Evolutionary conservation across 2,888 invertebrate species (phyloP), one percentile per base, ranked within the genome.

Genomic region (Apodemia zela): DNA sequence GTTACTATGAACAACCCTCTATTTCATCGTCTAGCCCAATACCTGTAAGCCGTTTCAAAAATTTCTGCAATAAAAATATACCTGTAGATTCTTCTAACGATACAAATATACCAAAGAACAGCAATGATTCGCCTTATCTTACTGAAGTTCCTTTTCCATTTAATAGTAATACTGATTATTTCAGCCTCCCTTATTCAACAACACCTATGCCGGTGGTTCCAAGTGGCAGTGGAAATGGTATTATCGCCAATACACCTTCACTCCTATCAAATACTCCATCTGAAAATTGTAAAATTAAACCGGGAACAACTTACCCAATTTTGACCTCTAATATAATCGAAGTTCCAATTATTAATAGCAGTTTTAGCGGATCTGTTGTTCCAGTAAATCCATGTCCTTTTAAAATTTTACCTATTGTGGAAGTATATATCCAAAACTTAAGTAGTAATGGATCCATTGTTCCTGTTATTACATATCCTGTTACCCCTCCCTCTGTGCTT

Each of bases 111-210:
- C 42, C 42, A 42, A 15, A 42, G 1, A 15, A 42, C 42, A 42
- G 5, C 15, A 42, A 15, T 42, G 42, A 54, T 54, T 15, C 6
- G 25, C 21, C 25, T 5, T 15, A 57, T 8, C 29, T 25, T 15
- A 57, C 5, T 7, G n/a, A 57, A 29, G 25, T 25, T 57, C 6
- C 25, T 25, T 25, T 13, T 7, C 25, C 54, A 6, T 57, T 57
- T 57, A 29, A 15, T 54, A 21, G 54, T 57, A n/a, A 29, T 15
- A 57, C 54, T 29, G 54, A 57, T 57, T 57, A 57, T 13, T 57
- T 25, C 4, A 25, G 15, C 3, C 54, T 57, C n/a, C 54, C 54
- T 29, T 57, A 57, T 57, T 29, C 25, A 57, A 57, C 54, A 57
- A 57, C 0, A 57, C n/a, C 54, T 57, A 57, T 13, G 7, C 25